Evolutionary conservation across 1,140 invertebrate genomes (phyloP).

Genomic region (Elysia chlorotica): DNA sequence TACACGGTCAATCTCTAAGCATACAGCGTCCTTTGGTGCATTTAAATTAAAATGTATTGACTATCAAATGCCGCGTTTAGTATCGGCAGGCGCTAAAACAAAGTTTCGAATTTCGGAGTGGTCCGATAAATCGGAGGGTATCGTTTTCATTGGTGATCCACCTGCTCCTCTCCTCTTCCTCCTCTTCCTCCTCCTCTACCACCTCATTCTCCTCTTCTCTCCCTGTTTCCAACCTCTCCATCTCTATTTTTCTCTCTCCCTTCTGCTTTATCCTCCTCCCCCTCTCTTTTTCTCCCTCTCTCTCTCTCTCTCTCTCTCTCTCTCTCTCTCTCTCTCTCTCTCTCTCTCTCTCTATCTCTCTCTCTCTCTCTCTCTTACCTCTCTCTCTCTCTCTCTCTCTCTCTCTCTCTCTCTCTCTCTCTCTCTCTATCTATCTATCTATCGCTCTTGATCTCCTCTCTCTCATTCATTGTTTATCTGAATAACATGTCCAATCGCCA

Average conservation of each 20-base stretch:
- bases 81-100: too few species aligned
- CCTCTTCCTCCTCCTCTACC: background rate
- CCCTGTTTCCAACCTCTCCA: background rate
- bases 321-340: constrained; percentile 7
- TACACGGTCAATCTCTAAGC: too few species aligned
- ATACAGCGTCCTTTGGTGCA: too few species aligned
- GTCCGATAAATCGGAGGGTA: background rate
- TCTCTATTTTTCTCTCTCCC: background rate
- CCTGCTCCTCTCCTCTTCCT: background rate
- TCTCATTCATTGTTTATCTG: too few species aligned
- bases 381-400: constrained; percentile 7
- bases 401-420: constrained; percentile 3
- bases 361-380: background rate
- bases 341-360: background rate
- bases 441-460: background rate
- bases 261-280: background rate
- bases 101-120: too few species aligned
- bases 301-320: constrained; percentile 3
- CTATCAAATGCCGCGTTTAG: too few species aligned
- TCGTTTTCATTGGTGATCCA: background rate
- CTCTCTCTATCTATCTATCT: background rate
- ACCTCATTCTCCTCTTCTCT: background rate
- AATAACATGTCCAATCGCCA: too few species aligned
- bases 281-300: background rate
- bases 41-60: too few species aligned